Evolutionary conservation across 2,113 vertebrate species (phyloP).

Genomic region (Psilopsiagon aymara): DNA sequence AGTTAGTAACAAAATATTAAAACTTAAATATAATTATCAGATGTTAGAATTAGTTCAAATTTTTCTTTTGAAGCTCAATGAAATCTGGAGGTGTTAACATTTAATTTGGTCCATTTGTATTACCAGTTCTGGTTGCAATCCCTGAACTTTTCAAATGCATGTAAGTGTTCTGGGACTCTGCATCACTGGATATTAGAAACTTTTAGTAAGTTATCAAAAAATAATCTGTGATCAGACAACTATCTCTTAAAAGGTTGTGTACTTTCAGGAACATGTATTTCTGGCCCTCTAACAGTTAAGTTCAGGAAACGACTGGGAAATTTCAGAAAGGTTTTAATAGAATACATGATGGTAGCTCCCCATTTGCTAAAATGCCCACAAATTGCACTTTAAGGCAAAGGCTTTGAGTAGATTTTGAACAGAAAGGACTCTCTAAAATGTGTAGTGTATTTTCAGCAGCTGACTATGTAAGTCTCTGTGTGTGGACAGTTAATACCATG

Average conservation of each 20-base stretch:
- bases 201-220: not conserved
- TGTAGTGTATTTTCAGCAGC: not conserved
- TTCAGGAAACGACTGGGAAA: not conserved
- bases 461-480: not conserved
- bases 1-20: not conserved
- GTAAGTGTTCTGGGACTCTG: not conserved
- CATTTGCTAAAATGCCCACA: not conserved
- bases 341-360: not conserved
- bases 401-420: not conserved
- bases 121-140: not conserved
- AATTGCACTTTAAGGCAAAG: not conserved
- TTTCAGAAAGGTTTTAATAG: not conserved
- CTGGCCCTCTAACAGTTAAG: not conserved
- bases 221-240: not conserved
- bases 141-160: not conserved
- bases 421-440: not conserved
- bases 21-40: not conserved
- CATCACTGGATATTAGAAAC: not conserved
- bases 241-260: not conserved
- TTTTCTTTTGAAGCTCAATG: not conserved
- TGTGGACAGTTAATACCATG: not conserved
- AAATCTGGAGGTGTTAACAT: not conserved
- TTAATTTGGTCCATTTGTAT: not conserved
- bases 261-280: not conserved
- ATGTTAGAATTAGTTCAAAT: not conserved